Percentiles rank a stretch among this genome's conserved stretches.
phyloP scores from a whole-genome alignment of 2,888 invertebrate genomes.

The Phragmatobia fuliginosa region DNA sequence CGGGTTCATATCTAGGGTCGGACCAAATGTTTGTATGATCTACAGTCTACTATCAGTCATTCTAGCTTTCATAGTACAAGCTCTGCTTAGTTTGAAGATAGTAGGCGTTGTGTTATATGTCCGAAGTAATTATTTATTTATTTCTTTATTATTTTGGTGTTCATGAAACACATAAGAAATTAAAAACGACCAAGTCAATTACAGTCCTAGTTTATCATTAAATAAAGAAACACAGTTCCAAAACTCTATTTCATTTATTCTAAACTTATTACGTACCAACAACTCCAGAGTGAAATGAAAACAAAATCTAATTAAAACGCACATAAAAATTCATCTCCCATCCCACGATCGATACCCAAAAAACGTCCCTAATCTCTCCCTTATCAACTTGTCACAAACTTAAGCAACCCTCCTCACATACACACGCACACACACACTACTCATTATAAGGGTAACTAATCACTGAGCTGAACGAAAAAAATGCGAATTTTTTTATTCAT shows the following conservation, averaged over 20 bases:
- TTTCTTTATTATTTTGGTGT: too few species aligned
- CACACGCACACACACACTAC: slow-evolving; percentile 74
- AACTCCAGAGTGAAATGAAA: slow-evolving; percentile 9
- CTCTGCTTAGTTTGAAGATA: too few species aligned
- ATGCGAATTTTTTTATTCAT: slow-evolving; percentile 85
- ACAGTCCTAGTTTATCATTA: too few species aligned
- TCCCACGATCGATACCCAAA: slow-evolving; percentile 66
- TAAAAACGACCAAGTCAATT: too few species aligned
- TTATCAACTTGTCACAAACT: slow-evolving; percentile 80
- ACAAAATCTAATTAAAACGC: slow-evolving; percentile 47
- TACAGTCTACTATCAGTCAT: too few species aligned
- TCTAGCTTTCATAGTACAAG: too few species aligned
- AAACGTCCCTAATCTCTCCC: slow-evolving; percentile 75
- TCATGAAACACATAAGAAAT: too few species aligned
- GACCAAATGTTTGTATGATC: too few species aligned
- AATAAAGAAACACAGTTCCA: not conserved
- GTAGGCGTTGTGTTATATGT: too few species aligned
- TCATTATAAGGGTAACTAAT: slow-evolving; percentile 87
- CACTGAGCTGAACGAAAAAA: slow-evolving; percentile 83
- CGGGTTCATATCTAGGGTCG: too few species aligned
- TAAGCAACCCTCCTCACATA: slow-evolving; percentile 62
- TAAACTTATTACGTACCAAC: not conserved
- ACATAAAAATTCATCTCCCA: slow-evolving; percentile 46
- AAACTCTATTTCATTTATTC: not conserved
- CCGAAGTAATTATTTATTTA: too few species aligned